Percentiles rank a stretch among this genome's conserved stretches.
Evolutionary conservation across 2,888 invertebrate species (phyloP).

Genomic region (Phaedon cochleariae): DNA sequence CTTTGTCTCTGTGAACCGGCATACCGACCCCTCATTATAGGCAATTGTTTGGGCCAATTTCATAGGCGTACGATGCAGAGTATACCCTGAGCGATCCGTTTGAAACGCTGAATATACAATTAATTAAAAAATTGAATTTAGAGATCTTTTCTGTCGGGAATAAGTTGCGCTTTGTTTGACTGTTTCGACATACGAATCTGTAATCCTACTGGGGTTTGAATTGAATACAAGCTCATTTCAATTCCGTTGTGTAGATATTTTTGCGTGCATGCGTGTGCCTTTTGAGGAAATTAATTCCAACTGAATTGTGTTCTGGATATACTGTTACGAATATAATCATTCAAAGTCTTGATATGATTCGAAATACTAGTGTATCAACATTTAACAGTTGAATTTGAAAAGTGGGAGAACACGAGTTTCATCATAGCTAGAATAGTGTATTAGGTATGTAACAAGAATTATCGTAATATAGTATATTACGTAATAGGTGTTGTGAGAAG

Average conservation of each 20-base stretch:
- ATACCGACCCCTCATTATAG: constrained; percentile 43
- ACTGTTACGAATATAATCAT: too few relatives aligned
- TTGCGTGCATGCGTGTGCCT: not conserved
- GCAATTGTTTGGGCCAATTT: constrained; percentile 38
- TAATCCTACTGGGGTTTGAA: constrained; percentile 12
- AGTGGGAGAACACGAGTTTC: too few relatives aligned
- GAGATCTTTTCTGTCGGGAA: constrained; percentile 27
- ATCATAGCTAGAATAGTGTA: too few relatives aligned
- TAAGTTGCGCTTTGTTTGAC: constrained; percentile 17
- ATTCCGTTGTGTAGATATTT: constrained; percentile 8
- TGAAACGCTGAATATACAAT: constrained; percentile 22
- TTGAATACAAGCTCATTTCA: constrained; percentile 8
- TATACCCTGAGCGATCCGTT: constrained; percentile 23
- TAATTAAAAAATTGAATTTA: constrained; percentile 36
- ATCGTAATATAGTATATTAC: too few relatives aligned
- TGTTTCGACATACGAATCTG: constrained; percentile 11
- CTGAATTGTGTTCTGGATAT: not conserved
- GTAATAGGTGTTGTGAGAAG: too few relatives aligned
- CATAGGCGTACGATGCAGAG: constrained; percentile 25
- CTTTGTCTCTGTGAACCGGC: constrained; percentile 44
- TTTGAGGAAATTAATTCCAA: not conserved
- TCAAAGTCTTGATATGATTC: too few relatives aligned
- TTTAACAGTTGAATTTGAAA: too few relatives aligned
- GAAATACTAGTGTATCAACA: too few relatives aligned
- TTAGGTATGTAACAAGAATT: too few relatives aligned